Conservation (phyloP, 2,113 vertebrate species). For the Circaetus gallicus region DNA sequence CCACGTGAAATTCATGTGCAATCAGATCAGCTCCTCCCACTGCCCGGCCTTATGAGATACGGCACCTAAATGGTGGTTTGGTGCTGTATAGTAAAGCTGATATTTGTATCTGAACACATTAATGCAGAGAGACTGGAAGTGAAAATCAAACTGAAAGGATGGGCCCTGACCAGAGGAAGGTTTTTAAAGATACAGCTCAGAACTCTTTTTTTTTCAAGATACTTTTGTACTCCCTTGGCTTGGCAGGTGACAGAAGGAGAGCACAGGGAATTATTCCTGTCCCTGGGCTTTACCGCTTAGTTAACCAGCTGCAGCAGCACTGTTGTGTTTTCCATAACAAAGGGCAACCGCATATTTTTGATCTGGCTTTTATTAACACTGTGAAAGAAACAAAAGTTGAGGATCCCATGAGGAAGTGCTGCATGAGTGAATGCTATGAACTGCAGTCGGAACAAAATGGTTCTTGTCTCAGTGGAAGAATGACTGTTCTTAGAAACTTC, state of each 20-base stretch:
- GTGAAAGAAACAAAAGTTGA: background rate
- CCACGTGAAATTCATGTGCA: background rate
- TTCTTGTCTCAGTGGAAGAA: background rate
- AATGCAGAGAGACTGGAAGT: background rate
- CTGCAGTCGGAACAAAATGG: background rate
- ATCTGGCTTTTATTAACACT: background rate
- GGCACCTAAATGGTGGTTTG: background rate
- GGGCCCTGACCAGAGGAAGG: background rate
- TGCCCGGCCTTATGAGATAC: fast-evolving
- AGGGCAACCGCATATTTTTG: background rate
- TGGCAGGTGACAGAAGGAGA: background rate
- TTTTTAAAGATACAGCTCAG: background rate
- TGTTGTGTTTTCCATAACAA: background rate
- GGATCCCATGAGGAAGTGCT: background rate
- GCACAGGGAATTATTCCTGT: background rate
- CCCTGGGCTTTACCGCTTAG: background rate
- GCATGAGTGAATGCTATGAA: background rate
- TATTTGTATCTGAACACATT: background rate
- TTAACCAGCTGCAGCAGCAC: background rate
- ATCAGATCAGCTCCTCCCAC: background rate
- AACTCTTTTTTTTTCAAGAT: background rate
- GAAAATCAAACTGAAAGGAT: background rate
- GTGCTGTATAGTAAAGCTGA: background rate
- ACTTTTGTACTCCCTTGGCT: background rate
- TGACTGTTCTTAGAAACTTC: background rate